Conservation (phyloP, 1,140 invertebrate species). For the Yoshiicerus persimilis region DNA sequence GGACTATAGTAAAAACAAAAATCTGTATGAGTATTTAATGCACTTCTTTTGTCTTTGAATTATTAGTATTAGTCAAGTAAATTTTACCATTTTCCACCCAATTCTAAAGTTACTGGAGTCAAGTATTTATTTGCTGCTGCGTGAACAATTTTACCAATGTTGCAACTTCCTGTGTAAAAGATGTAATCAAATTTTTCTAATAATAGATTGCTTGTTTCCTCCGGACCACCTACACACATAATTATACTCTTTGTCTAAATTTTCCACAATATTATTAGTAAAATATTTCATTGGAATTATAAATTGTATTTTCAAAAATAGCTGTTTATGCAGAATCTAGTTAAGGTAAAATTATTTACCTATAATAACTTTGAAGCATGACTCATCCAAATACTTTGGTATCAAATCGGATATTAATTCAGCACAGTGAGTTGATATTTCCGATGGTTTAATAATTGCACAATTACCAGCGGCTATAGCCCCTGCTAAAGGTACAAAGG, state of each 20-base stretch:
- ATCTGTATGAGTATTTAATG: too few relatives aligned
- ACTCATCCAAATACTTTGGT: conserved; percentile 84
- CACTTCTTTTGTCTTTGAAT: too few relatives aligned
- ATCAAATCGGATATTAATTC: conserved; percentile 74
- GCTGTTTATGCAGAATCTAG: too few relatives aligned
- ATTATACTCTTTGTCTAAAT: too few relatives aligned
- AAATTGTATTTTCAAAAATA: too few relatives aligned
- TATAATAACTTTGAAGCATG: conserved; percentile 32
- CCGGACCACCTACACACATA: conserved; percentile 20
- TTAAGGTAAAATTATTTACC: neutral
- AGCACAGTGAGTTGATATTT: conserved; percentile 74
- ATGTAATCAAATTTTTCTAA: conserved; percentile 66
- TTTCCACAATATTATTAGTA: too few relatives aligned
- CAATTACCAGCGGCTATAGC: conserved; percentile 68
- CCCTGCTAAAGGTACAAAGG: conserved; percentile 61
- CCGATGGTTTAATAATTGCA: conserved; percentile 68
- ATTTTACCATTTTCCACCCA: conserved; percentile 58
- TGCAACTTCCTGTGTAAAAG: conserved; percentile 65
- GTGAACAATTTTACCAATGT: conserved; percentile 62
- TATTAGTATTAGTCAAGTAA: neutral
- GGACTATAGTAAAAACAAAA: conserved; percentile 62
- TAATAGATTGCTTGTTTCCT: conserved; percentile 59
- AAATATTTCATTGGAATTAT: too few relatives aligned
- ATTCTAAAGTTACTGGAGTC: conserved; percentile 66
- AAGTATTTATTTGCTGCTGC: conserved; percentile 63